Evolutionary conservation across 2,888 invertebrate genomes (phyloP), one percentile per base, ranked within the genome.

Genomic region (Boloria euphrosyne): DNA sequence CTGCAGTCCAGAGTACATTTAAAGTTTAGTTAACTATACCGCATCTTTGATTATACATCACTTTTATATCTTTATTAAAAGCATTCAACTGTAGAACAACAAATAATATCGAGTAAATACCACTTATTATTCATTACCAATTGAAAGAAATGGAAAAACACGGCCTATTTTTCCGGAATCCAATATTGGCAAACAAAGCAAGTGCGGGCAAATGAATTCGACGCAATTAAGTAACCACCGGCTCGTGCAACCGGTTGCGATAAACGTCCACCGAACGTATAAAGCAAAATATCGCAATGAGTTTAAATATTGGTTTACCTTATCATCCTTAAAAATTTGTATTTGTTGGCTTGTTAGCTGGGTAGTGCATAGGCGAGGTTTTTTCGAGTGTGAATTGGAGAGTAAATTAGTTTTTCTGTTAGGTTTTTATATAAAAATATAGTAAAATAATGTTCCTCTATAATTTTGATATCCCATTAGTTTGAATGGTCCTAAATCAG

Each of bases 151-250:
- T 31, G 55, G 60, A 55, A 67, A 71, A 71, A 67, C 65, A 62
- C 47, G 61, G 54, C 68, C 67, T 70, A 71, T 68, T 70, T 74
- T 75, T 74, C 71, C 65, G 69, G 63, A 69, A 69, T 65, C 68
- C 68, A 66, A 70, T 68, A 70, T 68, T 67, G 67, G 71, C 65
- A 70, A 68, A 73, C 71, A 73, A 71, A 71, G 64, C 62, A 43
- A 71, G 66, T 69, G 68, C 61, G 62, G 68, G 70, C 65, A 72
- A 73, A 69, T 70, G 68, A 69, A 69, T 72, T 72, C 68, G 67
- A 65, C 66, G 67, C 70, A 71, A 72, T 73, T 72, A 72, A 70
- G 68, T 68, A 66, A 68, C 68, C 67, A 47, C 68, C 66, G 68
- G 61, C 66, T 68, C 68, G 61, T 66, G 61, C 70, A 65, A 66